Percentiles rank a stretch among this genome's conserved stretches.
phyloP scores from a whole-genome alignment of 2,113 vertebrate genomes.

The Tragelaphus strepsiceros region DNA sequence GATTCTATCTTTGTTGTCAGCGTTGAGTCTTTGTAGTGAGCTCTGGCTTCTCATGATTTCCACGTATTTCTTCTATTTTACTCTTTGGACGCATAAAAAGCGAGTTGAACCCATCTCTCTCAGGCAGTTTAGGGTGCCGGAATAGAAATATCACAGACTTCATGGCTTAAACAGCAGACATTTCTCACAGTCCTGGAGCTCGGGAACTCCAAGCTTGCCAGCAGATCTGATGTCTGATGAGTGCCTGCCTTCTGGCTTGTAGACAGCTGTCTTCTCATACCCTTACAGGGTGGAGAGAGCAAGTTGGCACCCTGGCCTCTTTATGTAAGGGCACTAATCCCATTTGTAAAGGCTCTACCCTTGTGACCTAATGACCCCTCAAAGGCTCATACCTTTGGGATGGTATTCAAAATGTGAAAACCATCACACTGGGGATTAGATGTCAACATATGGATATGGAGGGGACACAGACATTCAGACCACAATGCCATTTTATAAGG shows the following conservation, averaged over 20 bases:
- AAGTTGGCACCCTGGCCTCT: not conserved
- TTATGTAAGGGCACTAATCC: not conserved
- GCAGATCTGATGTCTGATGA: not conserved
- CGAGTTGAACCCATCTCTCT: not conserved
- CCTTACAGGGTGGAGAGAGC: not conserved
- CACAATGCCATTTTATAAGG: accelerated
- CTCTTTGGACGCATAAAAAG: not conserved
- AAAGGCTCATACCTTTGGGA: not conserved
- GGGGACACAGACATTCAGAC: not conserved
- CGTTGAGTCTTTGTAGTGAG: not conserved
- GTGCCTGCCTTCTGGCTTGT: not conserved
- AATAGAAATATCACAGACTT: not conserved
- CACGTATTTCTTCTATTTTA: not conserved
- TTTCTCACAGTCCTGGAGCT: not conserved
- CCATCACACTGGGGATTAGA: not conserved
- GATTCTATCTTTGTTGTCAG: not conserved
- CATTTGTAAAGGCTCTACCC: not conserved
- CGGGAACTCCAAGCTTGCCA: not conserved
- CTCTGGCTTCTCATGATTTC: not conserved
- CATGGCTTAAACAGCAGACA: not conserved
- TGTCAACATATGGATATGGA: not conserved
- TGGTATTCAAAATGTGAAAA: not conserved
- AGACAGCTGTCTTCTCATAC: not conserved
- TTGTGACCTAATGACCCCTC: not conserved
- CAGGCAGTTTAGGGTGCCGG: no score